phyloP scores from a whole-genome alignment of 2,888 invertebrate genomes.

The Nomada flava region DNA sequence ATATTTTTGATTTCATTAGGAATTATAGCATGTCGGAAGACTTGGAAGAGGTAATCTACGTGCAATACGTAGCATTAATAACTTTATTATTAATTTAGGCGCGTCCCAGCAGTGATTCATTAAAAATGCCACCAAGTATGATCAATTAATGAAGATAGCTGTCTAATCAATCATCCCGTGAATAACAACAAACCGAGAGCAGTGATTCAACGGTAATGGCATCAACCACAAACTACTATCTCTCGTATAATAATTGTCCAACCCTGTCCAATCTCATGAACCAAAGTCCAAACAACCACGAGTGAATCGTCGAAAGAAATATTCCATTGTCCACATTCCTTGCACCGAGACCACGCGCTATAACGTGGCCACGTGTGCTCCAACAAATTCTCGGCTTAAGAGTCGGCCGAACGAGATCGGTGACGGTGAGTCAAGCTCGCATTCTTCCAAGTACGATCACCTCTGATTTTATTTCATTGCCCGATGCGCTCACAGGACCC shows the following conservation, averaged over 20 bases:
- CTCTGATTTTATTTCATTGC: slow-evolving; percentile 58
- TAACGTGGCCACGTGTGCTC: slow-evolving; percentile 30
- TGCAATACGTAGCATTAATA: too few species aligned
- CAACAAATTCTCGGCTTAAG: slow-evolving; percentile 17
- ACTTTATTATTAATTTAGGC: too few species aligned
- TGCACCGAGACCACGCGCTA: background rate
- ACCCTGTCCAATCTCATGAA: background rate
- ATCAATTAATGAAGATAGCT: background rate
- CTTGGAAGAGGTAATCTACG: too few species aligned
- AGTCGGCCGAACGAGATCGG: slow-evolving; percentile 11
- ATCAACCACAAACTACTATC: background rate
- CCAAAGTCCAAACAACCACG: background rate
- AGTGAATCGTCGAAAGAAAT: background rate
- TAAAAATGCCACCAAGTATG: background rate
- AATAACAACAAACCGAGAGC: background rate
- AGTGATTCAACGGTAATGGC: background rate
- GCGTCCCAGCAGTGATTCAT: background rate
- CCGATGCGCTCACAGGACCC: slow-evolving; percentile 32
- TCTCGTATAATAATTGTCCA: background rate
- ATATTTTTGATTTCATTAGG: too few species aligned
- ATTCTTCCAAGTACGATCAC: slow-evolving; percentile 56
- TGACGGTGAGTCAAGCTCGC: slow-evolving; percentile 62
- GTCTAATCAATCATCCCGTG: background rate
- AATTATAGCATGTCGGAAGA: too few species aligned
- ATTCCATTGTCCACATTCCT: background rate